Conservation (phyloP, 1,140 invertebrate genomes). For the Drosophila arawakana region DNA sequence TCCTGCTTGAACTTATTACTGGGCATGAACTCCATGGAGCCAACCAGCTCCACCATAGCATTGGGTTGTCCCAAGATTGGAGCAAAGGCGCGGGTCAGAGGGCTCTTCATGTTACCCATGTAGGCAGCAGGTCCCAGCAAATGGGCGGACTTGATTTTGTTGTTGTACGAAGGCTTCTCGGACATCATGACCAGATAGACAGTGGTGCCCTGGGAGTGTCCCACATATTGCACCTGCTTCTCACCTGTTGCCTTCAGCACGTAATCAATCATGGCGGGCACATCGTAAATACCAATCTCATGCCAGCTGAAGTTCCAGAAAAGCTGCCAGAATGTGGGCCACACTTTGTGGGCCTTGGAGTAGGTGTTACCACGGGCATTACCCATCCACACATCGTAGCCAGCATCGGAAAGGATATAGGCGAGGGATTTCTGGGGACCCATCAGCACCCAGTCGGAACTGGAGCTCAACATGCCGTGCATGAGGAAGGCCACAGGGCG, state of each 20-base stretch:
- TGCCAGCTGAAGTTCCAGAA: constrained; percentile 88
- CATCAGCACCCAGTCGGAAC: constrained; percentile 77
- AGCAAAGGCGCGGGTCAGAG: constrained; percentile 76
- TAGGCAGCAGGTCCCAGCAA: constrained; percentile 86
- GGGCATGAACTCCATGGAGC: constrained; percentile 86
- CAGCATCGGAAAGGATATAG: constrained; percentile 88
- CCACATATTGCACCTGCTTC: constrained; percentile 87
- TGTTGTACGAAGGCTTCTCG: constrained; percentile 85
- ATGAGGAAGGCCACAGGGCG: constrained; percentile 73
- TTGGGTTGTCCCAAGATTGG: constrained; percentile 69
- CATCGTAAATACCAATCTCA: constrained; percentile 89
- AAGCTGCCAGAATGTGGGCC: constrained; percentile 65
- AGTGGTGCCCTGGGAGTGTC: constrained; percentile 88
- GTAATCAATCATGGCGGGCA: constrained; percentile 89
- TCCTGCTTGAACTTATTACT: constrained; percentile 84
- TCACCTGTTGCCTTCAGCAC: constrained; percentile 86
- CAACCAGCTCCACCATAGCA: constrained; percentile 84
- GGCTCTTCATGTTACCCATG: constrained; percentile 82
- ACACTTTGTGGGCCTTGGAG: constrained; percentile 86
- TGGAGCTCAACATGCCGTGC: constrained; percentile 76
- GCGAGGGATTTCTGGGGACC: constrained; percentile 69
- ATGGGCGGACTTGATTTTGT: constrained; percentile 86
- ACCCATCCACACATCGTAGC: constrained; percentile 89
- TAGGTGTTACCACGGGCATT: constrained; percentile 87
- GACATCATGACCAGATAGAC: constrained; percentile 86